A percentile compares a stretch with the other conserved stretches of the same genome.
Evolutionary conservation across 2,888 invertebrate species (phyloP).

Genomic region (Eilema griseolum): DNA sequence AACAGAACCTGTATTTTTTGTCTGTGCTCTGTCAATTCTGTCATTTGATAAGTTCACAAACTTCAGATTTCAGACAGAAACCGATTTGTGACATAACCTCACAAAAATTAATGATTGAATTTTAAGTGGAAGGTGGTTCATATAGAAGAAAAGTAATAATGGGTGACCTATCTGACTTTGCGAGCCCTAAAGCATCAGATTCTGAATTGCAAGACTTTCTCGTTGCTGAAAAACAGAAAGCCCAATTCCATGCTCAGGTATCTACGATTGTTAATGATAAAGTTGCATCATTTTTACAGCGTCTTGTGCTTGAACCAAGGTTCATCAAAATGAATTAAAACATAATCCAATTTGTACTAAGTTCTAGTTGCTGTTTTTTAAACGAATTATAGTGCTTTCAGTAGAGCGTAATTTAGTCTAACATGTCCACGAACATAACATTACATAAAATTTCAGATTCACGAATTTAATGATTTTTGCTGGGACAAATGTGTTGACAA

Average conservation of each 20-base stretch:
- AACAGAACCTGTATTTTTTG: not conserved
- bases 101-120: conserved; percentile 8
- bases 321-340: conserved; percentile 4
- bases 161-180: conserved; percentile 77
- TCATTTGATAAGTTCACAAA: not conserved
- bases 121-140: not conserved
- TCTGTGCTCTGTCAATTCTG: no score
- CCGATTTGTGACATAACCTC: conserved; percentile 16
- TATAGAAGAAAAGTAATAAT: conserved; percentile 50
- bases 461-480: conserved; percentile 97
- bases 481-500: conserved; percentile 99
- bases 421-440: not conserved
- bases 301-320: not conserved
- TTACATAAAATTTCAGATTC: conserved; percentile 89
- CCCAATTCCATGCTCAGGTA: conserved; percentile 96
- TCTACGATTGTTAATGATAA: conserved; percentile 33
- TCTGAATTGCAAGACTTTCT: conserved; percentile 94
- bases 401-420: not conserved
- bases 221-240: conserved; percentile 94
- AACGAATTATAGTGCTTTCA: not conserved
- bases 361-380: not conserved
- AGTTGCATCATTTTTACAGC: conserved; percentile 12
- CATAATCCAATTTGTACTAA: not conserved
- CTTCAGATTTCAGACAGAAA: not conserved
- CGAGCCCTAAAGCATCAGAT: conserved; percentile 85